phyloP scores from a whole-genome alignment of 2,797 vertebrate genomes.

The Sebastes diaconus region DNA sequence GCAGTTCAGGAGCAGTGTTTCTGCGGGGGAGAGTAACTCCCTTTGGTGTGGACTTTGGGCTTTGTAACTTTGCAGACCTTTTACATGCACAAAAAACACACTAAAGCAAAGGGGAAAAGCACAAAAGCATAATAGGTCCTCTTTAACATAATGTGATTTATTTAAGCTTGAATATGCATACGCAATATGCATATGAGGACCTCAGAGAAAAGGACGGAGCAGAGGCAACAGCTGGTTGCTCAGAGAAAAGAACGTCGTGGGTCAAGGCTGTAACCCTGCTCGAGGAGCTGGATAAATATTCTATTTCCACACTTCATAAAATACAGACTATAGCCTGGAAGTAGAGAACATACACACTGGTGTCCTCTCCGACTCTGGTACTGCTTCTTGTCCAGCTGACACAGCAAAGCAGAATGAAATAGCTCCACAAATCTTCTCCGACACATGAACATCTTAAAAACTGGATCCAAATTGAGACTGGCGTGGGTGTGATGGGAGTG shows the following conservation, averaged over 20 bases:
- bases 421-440: neutral
- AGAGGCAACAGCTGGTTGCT: constrained; percentile 17
- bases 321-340: neutral
- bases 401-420: neutral
- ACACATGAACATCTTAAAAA: neutral
- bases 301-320: constrained; percentile 4
- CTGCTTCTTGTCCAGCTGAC: neutral
- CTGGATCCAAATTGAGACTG: neutral
- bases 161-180: constrained; percentile 8
- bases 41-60: no score
- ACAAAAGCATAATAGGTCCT: no score
- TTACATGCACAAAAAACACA: no score
- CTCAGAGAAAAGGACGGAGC: neutral
- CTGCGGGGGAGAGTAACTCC: no score
- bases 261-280: constrained; percentile 2
- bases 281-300: neutral
- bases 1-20: no score
- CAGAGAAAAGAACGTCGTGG: neutral
- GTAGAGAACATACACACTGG: neutral
- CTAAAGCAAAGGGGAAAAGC: no score
- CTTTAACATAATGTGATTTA: neutral
- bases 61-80: no score
- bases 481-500: neutral
- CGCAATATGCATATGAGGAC: neutral
- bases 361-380: neutral